Conservation (phyloP, 2,113 vertebrate species). For the Capreolus pygargus region DNA sequence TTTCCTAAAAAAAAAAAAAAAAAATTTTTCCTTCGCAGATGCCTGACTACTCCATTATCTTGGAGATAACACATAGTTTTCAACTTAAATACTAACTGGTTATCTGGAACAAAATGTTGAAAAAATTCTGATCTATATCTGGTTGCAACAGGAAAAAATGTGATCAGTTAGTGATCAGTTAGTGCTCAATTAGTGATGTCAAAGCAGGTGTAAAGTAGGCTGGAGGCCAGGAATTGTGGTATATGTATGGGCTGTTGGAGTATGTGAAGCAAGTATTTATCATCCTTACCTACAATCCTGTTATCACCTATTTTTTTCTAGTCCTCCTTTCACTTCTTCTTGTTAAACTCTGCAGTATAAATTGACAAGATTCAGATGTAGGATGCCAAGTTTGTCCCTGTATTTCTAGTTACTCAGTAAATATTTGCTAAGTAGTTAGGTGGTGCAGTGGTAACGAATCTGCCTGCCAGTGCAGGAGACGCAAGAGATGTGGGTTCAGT, state of each 20-base stretch:
- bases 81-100: slow-evolving; percentile 2
- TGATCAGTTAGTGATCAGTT: background rate
- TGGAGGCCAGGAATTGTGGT: background rate
- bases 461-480: background rate
- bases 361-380: background rate
- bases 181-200: background rate
- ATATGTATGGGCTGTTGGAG: background rate
- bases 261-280: background rate
- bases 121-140: background rate
- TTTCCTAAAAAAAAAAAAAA: background rate
- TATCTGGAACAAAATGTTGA: background rate
- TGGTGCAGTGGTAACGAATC: background rate
- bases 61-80: background rate
- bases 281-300: background rate
- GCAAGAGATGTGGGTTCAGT: background rate
- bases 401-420: background rate
- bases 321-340: background rate
- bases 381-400: background rate
- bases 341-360: background rate
- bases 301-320: background rate
- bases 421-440: background rate
- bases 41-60: background rate
- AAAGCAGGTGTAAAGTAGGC: background rate
- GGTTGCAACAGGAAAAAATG: background rate
- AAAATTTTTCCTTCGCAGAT: background rate